phyloP scores from a whole-genome alignment of 2,797 vertebrate genomes.

The Chaetophractus vellerosus region DNA sequence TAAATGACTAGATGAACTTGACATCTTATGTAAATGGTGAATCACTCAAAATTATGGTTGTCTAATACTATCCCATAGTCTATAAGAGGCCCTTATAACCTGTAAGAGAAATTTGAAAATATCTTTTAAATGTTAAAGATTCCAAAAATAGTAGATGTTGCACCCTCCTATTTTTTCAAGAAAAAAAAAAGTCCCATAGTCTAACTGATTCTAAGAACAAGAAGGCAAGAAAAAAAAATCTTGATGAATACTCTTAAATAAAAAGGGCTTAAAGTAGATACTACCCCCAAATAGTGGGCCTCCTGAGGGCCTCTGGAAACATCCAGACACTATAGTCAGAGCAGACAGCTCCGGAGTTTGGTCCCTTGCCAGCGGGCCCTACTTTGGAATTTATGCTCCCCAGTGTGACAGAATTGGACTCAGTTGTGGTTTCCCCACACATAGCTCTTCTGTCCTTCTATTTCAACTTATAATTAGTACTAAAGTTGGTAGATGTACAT shows the following conservation, averaged over 20 bases:
- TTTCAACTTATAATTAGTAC: no score
- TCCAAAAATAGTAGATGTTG: constrained; percentile 81
- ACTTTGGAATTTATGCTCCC: no score
- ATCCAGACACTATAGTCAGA: no score
- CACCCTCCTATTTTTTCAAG: constrained; percentile 75
- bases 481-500: no score
- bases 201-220: constrained; percentile 50
- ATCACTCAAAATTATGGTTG: constrained; percentile 70
- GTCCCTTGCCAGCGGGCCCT: no score
- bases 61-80: constrained; percentile 80
- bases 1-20: constrained; percentile 73
- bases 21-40: constrained; percentile 76
- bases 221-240: background rate
- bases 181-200: background rate
- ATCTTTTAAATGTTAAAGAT: constrained; percentile 64
- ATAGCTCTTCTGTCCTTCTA: no score
- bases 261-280: background rate
- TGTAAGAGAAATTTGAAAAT: constrained; percentile 80
- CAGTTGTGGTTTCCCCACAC: no score
- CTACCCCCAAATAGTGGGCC: no score
- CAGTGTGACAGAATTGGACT: no score
- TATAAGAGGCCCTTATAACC: constrained; percentile 83
- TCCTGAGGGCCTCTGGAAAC: no score
- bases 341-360: no score
- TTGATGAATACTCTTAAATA: background rate